Conservation (phyloP, 2,113 vertebrate species). For the Gracilinanus agilis region DNA sequence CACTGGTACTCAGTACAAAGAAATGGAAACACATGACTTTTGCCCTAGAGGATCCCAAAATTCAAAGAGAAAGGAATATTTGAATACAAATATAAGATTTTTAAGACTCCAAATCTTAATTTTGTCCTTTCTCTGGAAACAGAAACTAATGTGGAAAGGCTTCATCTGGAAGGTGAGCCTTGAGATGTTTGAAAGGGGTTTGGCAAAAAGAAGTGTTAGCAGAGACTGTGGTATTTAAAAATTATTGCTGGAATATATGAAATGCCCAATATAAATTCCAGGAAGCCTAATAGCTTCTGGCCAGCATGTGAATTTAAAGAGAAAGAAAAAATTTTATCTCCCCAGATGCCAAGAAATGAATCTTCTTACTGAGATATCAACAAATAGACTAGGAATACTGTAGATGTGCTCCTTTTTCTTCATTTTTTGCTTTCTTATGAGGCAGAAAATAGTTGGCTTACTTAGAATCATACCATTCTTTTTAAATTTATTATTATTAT, state of each 20-base stretch:
- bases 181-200: not conserved
- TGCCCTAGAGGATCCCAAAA: not conserved
- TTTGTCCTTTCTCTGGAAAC: not conserved
- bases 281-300: not conserved
- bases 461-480: not conserved
- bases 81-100: not conserved
- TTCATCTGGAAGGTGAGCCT: not conserved
- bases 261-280: not conserved
- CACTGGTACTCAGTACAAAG: no score
- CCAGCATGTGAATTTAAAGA: not conserved
- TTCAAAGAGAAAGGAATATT: not conserved
- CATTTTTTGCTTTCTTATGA: not conserved
- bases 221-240: not conserved
- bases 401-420: not conserved
- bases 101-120: not conserved
- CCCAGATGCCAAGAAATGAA: not conserved
- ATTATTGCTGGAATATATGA: not conserved
- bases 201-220: not conserved
- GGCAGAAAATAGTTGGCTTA: not conserved
- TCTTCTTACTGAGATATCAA: not conserved
- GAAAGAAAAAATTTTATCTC: not conserved
- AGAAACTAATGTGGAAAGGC: not conserved
- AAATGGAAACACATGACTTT: not conserved
- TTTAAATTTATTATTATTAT: not conserved
- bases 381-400: not conserved